Evolutionary conservation across 2,888 invertebrate genomes (phyloP), one percentile per base, ranked within the genome.

Genomic region (Orgyia antiqua): DNA sequence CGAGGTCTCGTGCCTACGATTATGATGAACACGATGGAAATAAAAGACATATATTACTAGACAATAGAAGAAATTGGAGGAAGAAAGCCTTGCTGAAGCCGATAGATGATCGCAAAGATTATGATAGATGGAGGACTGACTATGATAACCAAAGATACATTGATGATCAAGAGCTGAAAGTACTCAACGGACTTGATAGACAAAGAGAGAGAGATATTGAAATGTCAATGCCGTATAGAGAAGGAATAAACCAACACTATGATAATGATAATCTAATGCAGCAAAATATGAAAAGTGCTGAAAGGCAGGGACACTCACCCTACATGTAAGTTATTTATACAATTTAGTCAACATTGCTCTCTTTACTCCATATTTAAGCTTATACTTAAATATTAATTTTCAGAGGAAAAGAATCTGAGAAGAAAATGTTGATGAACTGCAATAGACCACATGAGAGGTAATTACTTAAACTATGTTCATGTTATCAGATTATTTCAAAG

Each of bases 401-500:
- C 67, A 80, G 78, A 30, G 77, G 76, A 1, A 79, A 76, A 49
- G 73, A 77, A 10, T 23, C 38, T 2, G 78, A 78, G 4, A 78
- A 72, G 41, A 80, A 74, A 45, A n/a, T 40, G 8, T 28, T 62
- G 4, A 33, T 60, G 66, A 80, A 69, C 38, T 86, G 84, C 35
- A 80, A 79, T 4, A 65, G 78, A 42, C 68, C 62, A 24, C 74
- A 78, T 46, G 84, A 86, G 59, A 77, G 75, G 80, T 80, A 66
- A 21, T 4, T 28, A 24, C n/a, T 12, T 13, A 8, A 4, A 1
- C 1, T 19, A 7, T 19, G 20, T 2, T 2, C 9, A 9, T 20
- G n/a, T 20, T 8, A 2, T 18, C 4, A 18, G 8, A 18, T 4
- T 8, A 18, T n/a, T n/a, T n/a, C n/a, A n/a, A n/a, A n/a, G n/a